Conservation (phyloP, 2,797 vertebrate species). For the Syndactyla subalaris region DNA sequence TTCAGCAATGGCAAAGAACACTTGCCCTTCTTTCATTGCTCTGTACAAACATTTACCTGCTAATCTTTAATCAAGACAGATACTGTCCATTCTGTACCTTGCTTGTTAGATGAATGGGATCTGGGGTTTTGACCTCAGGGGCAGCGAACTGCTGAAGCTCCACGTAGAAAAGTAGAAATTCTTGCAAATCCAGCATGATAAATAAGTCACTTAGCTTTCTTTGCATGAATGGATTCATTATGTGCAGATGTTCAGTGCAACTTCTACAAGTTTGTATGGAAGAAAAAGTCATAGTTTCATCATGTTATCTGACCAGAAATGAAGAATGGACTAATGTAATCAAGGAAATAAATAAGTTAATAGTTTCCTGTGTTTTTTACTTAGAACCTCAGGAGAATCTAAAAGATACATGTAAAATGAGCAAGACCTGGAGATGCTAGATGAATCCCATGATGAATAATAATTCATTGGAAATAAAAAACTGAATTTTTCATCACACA, state of each 20-base stretch:
- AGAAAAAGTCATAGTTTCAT: constrained; percentile 68
- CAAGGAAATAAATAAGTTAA: background rate
- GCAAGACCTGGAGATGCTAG: constrained; percentile 31
- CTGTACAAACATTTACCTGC: background rate
- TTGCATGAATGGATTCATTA: constrained; percentile 77
- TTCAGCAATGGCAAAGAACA: background rate
- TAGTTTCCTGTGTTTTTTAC: background rate
- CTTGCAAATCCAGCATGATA: constrained; percentile 43
- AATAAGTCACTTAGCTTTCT: constrained; percentile 47
- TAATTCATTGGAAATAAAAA: constrained; percentile 54
- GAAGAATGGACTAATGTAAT: constrained; percentile 62
- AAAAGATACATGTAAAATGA: constrained; percentile 2
- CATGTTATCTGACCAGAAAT: constrained; percentile 71
- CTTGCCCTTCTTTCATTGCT: background rate
- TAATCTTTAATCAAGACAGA: background rate
- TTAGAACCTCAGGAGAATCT: background rate
- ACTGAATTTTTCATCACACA: constrained; percentile 29
- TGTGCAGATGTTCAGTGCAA: constrained; percentile 73
- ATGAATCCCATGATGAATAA: constrained; percentile 9
- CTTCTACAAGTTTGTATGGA: constrained; percentile 69
- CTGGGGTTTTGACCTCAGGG: background rate
- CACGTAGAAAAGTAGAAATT: constrained; percentile 12
- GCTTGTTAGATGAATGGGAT: background rate
- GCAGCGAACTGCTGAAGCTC: constrained; percentile 28
- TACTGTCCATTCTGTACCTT: background rate